Conservation (phyloP, 2,797 vertebrate genomes). For the Melanogrammus aeglefinus region DNA sequence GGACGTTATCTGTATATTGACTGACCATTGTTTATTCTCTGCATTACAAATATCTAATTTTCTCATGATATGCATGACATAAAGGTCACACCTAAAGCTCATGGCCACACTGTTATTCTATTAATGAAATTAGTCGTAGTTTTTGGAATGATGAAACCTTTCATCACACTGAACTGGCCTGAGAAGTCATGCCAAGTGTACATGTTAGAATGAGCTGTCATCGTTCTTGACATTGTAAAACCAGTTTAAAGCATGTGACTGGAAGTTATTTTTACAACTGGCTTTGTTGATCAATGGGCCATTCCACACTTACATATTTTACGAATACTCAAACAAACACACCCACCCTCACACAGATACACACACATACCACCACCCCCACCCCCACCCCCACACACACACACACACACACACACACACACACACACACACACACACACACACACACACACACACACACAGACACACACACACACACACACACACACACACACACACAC, state of each 20-base stretch:
- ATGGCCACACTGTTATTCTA: too few relatives aligned
- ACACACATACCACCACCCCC: constrained; percentile 5
- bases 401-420: constrained; percentile 3
- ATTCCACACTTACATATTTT: background rate
- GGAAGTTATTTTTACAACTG: background rate
- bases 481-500: background rate
- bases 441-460: background rate
- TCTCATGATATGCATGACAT: background rate
- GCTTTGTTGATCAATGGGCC: background rate
- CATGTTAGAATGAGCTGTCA: too few relatives aligned
- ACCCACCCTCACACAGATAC: background rate
- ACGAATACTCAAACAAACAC: background rate
- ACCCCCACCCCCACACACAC: background rate
- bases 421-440: too few relatives aligned
- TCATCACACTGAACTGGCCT: background rate
- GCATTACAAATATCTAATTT: background rate
- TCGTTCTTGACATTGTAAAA: too few relatives aligned
- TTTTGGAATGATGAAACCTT: background rate
- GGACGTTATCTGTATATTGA: background rate
- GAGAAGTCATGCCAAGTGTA: too few relatives aligned
- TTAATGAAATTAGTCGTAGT: too few relatives aligned
- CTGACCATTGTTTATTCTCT: background rate
- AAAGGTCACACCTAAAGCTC: background rate
- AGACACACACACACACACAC: background rate
- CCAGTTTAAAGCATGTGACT: background rate